Base-by-base conservation (phyloP, 2,113 vertebrate species). In the Probosciger aterrimus region DNA sequence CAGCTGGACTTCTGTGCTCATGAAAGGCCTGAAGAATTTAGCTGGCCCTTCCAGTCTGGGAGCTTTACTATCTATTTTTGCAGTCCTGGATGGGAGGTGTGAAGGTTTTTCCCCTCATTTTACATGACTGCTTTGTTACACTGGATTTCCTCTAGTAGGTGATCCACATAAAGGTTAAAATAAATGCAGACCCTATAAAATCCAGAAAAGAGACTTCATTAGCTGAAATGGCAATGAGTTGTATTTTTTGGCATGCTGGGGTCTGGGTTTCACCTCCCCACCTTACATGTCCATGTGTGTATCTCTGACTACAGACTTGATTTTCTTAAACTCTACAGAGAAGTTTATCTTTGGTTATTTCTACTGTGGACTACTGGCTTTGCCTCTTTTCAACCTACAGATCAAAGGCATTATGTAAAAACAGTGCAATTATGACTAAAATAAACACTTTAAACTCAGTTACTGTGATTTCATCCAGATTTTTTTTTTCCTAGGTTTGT, bases 311-410 rank as follows among this genome's bases (percentile, higher is more conserved):
- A 19, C 0, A 10, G 57, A 37, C 69, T 65, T 71, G 23, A 63
- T 90, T 96, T 90, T 80, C 79, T 85, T 81, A 71, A 92, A 84
- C 55, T 76, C 35, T 14, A 23, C 28, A 69, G 68, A 81, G 30
- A 88, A 71, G 41, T 91, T 92, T 84, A 53, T 93, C 52, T 91
- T 95, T 27, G 47, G 69, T 76, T 88, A 49, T 14, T 71, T 93
- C 92, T 94, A 71, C 88, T 86, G 83, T 81, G 88, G 82, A 93
- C 86, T 93, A 92, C 92, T 88, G 79, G 60, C 88, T 96, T 96
- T 95, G 90, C 62, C 82, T 75, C 52, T 82, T 96, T 95, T 89
- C 86, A 83, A 88, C 74, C 67, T 87, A 76, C 44, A 87, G 86
- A 96, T 96, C 93, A 96, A 96, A 95, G 92, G 11, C 17, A 0